Percentiles rank a stretch among this genome's conserved stretches.
These are phyloP conservation scores for Diadophis punctatus DNA, from an alignment of 2,113 vertebrate species.

Conservation along the genomic window DNA sequence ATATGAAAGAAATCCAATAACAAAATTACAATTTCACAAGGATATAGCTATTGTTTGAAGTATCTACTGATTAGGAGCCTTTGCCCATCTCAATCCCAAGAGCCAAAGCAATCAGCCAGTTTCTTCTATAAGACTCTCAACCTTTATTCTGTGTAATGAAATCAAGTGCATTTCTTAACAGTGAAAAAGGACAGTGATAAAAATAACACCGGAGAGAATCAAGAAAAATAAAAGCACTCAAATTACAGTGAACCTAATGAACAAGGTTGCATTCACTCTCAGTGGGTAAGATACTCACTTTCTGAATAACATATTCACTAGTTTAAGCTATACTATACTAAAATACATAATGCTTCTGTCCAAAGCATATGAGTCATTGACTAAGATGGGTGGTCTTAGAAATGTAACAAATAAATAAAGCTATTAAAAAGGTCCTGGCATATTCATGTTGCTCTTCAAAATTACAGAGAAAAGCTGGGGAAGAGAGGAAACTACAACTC, in stretches of 20 bases:
- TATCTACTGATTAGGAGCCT: neutral
- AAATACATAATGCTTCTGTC: neutral
- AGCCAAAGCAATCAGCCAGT: neutral
- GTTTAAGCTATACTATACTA: neutral
- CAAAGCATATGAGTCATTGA: neutral
- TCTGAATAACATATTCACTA: neutral
- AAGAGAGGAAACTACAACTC: slow-evolving; percentile 12
- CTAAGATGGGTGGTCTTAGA: neutral
- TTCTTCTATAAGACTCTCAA: neutral
- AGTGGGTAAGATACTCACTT: neutral
- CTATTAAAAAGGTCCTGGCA: neutral
- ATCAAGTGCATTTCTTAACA: neutral
- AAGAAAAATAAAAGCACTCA: neutral
- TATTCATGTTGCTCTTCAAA: neutral
- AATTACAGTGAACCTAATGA: neutral
- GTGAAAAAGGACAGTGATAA: neutral
- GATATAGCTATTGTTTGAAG: neutral
- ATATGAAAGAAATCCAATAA: neutral
- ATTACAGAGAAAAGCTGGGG: neutral
- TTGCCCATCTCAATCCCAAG: neutral
- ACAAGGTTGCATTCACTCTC: neutral
- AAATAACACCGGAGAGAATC: neutral
- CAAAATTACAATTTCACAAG: neutral
- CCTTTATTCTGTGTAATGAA: neutral
- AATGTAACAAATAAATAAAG: neutral